phyloP scores from a whole-genome alignment of 2,797 vertebrate genomes.

The Loriculus beryllinus region DNA sequence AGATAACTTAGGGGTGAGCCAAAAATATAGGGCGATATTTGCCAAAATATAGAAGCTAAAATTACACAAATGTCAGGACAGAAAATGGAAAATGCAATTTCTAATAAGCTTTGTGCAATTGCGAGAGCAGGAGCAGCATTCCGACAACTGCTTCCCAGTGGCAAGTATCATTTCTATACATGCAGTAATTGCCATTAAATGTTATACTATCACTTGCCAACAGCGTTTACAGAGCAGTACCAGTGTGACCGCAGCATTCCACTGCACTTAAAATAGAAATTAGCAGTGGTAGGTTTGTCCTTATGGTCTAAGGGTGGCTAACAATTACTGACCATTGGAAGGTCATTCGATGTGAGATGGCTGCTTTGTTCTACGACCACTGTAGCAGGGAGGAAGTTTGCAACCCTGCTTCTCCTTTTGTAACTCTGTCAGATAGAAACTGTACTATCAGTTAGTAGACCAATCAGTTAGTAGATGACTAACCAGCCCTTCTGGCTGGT shows the following conservation, averaged over 20 bases:
- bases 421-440: background rate
- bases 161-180: background rate
- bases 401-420: rapidly evolving
- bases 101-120: background rate
- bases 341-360: background rate
- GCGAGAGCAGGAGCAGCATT: background rate
- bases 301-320: background rate
- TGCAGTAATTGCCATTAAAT: background rate
- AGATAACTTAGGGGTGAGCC: constrained; percentile 49
- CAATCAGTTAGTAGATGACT: background rate
- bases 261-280: constrained; percentile 25
- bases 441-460: background rate
- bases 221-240: background rate
- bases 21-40: constrained; percentile 9
- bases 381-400: background rate
- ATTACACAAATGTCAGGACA: constrained; percentile 20
- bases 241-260: background rate
- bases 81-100: constrained; percentile 10
- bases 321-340: background rate
- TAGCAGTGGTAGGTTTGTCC: background rate
- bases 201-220: background rate
- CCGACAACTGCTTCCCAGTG: constrained; percentile 15
- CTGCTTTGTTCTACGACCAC: background rate
- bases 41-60: constrained; percentile 54
- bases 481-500: background rate